phyloP scores from a whole-genome alignment of 2,888 invertebrate genomes.

The Nomada flava region DNA sequence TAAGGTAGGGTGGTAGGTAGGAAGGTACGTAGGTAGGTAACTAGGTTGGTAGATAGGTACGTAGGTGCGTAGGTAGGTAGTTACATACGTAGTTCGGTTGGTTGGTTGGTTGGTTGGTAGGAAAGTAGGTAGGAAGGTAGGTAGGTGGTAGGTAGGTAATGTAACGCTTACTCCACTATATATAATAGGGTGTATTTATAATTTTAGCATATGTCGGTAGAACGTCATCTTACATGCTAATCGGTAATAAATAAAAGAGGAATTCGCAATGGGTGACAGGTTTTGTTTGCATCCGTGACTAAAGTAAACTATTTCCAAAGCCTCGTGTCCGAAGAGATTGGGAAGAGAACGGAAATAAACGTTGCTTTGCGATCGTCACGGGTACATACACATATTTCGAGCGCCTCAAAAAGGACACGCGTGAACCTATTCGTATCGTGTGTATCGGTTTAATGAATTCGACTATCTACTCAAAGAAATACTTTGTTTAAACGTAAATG shows the following conservation, averaged over 20 bases:
- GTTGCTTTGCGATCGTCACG: conserved; percentile 68
- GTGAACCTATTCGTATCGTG: conserved; percentile 53
- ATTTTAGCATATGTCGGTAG: conserved; percentile 83
- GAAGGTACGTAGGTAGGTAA: conserved; percentile 30
- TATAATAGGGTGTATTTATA: conserved; percentile 84
- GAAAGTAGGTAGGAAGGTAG: conserved; percentile 1
- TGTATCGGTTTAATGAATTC: conserved; percentile 74
- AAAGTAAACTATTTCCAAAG: conserved; percentile 50
- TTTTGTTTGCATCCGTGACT: conserved; percentile 70
- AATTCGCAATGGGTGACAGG: conserved; percentile 75
- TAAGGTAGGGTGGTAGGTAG: conserved; percentile 54
- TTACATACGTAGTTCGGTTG: no score
- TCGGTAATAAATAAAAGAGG: conserved; percentile 82
- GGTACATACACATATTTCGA: conserved; percentile 59
- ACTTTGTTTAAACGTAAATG: conserved; percentile 62
- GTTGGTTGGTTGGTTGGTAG: no score
- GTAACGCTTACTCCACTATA: conserved; percentile 82
- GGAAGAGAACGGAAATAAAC: conserved; percentile 61
- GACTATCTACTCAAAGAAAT: conserved; percentile 78
- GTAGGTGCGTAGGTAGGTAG: no score
- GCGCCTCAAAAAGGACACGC: conserved; percentile 52
- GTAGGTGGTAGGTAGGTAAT: conserved; percentile 72
- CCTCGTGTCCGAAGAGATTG: conserved; percentile 38
- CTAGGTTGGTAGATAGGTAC: conserved; percentile 38
- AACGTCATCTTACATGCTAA: conserved; percentile 84